A percentile compares a stretch with the other conserved stretches of the same genome.
phyloP scores from a whole-genome alignment of 2,888 invertebrate species.

The Erannis defoliaria region DNA sequence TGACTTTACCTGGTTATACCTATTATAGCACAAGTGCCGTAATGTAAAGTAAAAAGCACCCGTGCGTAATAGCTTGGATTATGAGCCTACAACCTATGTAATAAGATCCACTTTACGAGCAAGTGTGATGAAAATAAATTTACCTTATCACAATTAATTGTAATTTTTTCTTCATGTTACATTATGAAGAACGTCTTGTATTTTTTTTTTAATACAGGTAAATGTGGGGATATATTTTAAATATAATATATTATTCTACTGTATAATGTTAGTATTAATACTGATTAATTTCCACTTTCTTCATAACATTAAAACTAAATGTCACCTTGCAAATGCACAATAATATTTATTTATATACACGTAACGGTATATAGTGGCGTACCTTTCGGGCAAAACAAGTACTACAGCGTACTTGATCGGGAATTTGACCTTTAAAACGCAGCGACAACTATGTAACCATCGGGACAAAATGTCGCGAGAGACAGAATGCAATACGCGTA shows the following conservation, averaged over 20 bases:
- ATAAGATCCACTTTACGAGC: too few relatives aligned
- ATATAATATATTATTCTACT: neutral
- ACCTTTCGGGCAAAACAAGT: constrained; percentile 31
- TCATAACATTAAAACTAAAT: neutral
- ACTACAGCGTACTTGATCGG: constrained; percentile 19
- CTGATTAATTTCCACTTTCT: neutral
- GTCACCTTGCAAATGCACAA: neutral
- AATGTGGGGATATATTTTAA: too few relatives aligned
- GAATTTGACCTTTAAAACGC: constrained; percentile 35
- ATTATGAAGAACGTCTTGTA: too few relatives aligned
- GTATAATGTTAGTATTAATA: neutral
- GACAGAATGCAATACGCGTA: constrained; percentile 12
- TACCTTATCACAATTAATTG: too few relatives aligned
- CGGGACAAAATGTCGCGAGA: constrained; percentile 22
- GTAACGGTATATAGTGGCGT: constrained; percentile 17
- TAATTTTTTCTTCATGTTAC: too few relatives aligned
- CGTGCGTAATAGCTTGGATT: too few relatives aligned
- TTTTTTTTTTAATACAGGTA: too few relatives aligned
- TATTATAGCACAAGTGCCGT: too few relatives aligned
- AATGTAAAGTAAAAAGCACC: too few relatives aligned
- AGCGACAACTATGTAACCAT: constrained; percentile 26
- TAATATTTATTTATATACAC: neutral
- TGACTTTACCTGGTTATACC: too few relatives aligned
- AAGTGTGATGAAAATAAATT: too few relatives aligned
- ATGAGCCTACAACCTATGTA: too few relatives aligned